Evolutionary conservation across 2,113 vertebrate species (phyloP), one percentile per base, ranked within the genome.

Genomic region (Tenebrosternarchus preto): DNA sequence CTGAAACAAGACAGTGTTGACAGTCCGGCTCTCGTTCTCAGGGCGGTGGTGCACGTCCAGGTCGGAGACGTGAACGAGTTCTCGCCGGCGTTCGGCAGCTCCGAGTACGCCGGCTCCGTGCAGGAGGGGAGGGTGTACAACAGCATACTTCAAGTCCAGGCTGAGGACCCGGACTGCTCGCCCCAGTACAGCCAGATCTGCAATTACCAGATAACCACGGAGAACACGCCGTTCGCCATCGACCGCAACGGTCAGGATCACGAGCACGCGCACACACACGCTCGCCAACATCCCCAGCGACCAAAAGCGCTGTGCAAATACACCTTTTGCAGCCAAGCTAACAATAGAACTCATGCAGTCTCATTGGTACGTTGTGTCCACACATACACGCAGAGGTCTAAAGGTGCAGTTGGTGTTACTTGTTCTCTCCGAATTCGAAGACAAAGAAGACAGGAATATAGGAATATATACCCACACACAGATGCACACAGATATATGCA

Each of bases 131-230:
- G 97, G 89, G 96, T 98, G 88, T 98, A 97, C 0, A 97, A 98
- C 89, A 98, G 94, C 88, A 96, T 99, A 68, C 91, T 99, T 25
- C 97, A 99, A 85, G 98, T 99, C 61, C 96, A 99, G 87, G 98
- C 98, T 25, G 87, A 92, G 0, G 98, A 99, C 0, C 95, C 96
- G 83, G 97, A 99, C 91, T 99, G 98, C 81, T 98, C 98, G 0
- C 97, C 96, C 0, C 98, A 98, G 84, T 99, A 95, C 85, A 99
- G 97, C 90, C 97, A 98, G 90, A 98, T 99, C 88, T 99, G 98
- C 88, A 98, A 96, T 89, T 99, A 99, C 24, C 96, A 98, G 88
- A 97, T 99, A 39, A 92, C 94, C 86, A 96, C 94, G 0, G 80
- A 90, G 0, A 93, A 94, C 16, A 95, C 96, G 20, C 97, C 98